Evolutionary conservation across 2,888 invertebrate genomes (phyloP).

Genomic region (Labia minor): DNA sequence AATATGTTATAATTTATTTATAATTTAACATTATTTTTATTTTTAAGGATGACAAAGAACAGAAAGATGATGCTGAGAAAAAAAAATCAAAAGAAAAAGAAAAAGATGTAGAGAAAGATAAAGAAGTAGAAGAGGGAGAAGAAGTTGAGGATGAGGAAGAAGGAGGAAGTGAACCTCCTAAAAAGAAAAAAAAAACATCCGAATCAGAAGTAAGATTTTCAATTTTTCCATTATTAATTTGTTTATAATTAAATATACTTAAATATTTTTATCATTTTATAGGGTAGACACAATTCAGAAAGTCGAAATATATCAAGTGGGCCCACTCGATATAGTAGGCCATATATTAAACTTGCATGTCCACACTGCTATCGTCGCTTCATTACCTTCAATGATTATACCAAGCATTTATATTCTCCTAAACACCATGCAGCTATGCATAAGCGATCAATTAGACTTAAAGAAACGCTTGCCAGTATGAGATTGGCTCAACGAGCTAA

Average conservation of each 20-base stretch:
- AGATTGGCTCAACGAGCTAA: slow-evolving; percentile 67
- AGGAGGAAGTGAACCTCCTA: slow-evolving; percentile 22
- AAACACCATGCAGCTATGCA: slow-evolving; percentile 64
- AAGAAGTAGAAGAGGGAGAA: slow-evolving; percentile 22
- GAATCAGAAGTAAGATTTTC: not conserved
- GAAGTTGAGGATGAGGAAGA: slow-evolving; percentile 21
- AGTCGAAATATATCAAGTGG: slow-evolving; percentile 24
- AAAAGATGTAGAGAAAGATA: slow-evolving; percentile 16
- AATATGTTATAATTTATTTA: not conserved
- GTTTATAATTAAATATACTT: too few species aligned
- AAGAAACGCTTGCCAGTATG: slow-evolving; percentile 63
- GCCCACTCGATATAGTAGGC: slow-evolving; percentile 24
- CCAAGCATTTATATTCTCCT: slow-evolving; percentile 58
- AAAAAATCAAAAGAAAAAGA: slow-evolving; percentile 19
- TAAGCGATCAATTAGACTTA: slow-evolving; percentile 60
- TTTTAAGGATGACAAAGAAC: slow-evolving; percentile 18
- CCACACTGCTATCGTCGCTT: slow-evolving; percentile 67
- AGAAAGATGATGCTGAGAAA: slow-evolving; percentile 19
- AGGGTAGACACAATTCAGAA: slow-evolving; percentile 27
- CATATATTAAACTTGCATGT: slow-evolving; percentile 61
- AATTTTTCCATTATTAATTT: too few species aligned
- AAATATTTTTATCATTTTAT: not conserved
- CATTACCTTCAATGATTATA: slow-evolving; percentile 66
- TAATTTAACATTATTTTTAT: too few species aligned
- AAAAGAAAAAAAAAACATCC: slow-evolving; percentile 20